These are phyloP conservation scores for Globodera ellingtonae DNA, from an alignment of 1,140 invertebrate species.

Conservation along the genomic window DNA sequence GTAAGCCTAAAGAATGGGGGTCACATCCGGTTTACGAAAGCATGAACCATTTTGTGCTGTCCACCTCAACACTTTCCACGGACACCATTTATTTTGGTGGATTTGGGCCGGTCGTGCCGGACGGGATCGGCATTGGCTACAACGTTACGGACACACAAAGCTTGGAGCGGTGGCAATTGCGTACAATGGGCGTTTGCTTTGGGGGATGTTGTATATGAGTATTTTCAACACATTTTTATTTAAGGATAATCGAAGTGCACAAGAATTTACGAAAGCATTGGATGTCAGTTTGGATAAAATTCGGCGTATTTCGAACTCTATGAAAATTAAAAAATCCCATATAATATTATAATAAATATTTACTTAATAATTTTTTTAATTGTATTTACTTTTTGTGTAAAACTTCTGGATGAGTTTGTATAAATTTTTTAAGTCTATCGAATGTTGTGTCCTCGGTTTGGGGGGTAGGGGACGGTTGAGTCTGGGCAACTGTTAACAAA, in stretches of 20 bases:
- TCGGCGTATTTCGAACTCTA: too few relatives aligned
- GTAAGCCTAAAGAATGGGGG: too few relatives aligned
- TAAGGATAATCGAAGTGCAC: constrained; percentile 17
- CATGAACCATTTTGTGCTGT: constrained; percentile 87
- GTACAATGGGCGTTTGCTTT: constrained; percentile 42
- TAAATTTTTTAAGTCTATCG: too few relatives aligned
- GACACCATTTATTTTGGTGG: constrained; percentile 84
- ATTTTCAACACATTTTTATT: neutral
- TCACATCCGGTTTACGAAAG: constrained; percentile 78
- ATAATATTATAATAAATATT: too few relatives aligned
- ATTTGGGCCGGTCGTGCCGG: constrained; percentile 85
- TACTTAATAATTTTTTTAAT: too few relatives aligned
- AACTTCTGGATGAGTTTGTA: too few relatives aligned
- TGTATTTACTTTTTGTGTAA: too few relatives aligned
- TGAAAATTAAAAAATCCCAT: too few relatives aligned
- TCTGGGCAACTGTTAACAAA: too few relatives aligned
- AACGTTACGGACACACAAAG: constrained; percentile 58
- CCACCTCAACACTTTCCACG: constrained; percentile 88
- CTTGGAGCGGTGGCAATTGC: constrained; percentile 62
- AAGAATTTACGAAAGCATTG: constrained; percentile 16
- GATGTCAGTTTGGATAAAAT: too few relatives aligned
- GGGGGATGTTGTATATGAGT: neutral
- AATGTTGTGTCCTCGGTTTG: too few relatives aligned
- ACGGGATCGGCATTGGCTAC: constrained; percentile 82
- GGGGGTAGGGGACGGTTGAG: too few relatives aligned